phyloP scores from a whole-genome alignment of 1,140 invertebrate genomes.

The Bathynomus jamesi region DNA sequence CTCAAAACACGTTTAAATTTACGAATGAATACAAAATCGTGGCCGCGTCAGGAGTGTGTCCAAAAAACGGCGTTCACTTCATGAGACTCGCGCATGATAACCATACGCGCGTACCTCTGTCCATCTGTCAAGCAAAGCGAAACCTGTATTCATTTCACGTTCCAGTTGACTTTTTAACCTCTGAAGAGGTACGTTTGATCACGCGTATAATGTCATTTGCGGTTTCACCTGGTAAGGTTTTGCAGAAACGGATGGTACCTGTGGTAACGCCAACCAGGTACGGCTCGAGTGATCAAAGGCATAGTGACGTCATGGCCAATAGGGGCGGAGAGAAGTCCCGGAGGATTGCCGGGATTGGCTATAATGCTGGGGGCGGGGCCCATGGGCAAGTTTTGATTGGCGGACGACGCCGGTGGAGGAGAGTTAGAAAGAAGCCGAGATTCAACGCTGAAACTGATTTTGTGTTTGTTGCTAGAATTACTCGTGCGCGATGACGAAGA shows the following conservation, averaged over 20 bases:
- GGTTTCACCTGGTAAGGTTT: neutral
- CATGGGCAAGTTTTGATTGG: neutral
- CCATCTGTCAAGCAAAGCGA: too few species aligned
- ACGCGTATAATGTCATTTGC: too few species aligned
- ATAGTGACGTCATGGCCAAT: neutral
- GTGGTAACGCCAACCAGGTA: neutral
- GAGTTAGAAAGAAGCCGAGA: conserved; percentile 5
- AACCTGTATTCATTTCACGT: too few species aligned
- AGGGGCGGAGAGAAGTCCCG: neutral
- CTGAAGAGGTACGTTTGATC: too few species aligned
- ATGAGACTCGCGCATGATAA: too few species aligned
- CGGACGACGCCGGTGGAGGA: neutral
- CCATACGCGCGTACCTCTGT: too few species aligned
- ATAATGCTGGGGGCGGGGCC: neutral
- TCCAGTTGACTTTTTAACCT: too few species aligned
- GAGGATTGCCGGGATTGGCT: neutral
- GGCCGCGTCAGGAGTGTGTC: too few species aligned
- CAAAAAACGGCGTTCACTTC: too few species aligned
- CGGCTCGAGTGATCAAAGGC: neutral
- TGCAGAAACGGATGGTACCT: neutral
- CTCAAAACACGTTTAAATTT: too few species aligned
- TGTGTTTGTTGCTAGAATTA: conserved; percentile 28
- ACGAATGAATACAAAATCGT: too few species aligned
- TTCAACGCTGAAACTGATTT: conserved; percentile 36
- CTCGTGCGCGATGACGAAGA: conserved; percentile 20